These are phyloP conservation scores for Pseudoatta argentina DNA, from an alignment of 1,140 invertebrate genomes.

Conservation along the genomic window DNA sequence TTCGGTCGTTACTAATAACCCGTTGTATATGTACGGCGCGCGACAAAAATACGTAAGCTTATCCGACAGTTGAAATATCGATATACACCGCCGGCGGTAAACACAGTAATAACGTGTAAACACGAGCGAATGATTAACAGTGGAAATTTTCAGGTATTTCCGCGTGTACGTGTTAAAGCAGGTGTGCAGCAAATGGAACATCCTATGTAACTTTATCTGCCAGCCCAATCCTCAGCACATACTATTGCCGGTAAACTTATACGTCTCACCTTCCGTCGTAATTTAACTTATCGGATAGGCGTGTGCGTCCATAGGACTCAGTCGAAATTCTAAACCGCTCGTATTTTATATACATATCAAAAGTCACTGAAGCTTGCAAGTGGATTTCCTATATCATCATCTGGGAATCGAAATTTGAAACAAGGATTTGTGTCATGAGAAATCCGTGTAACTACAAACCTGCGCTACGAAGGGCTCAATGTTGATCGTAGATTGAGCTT, in stretches of 20 bases:
- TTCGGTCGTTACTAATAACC: constrained; percentile 16
- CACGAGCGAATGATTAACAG: constrained; percentile 59
- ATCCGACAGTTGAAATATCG: constrained; percentile 63
- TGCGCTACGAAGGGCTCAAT: neutral
- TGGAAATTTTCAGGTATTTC: constrained; percentile 60
- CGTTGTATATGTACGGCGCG: neutral
- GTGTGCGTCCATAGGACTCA: neutral
- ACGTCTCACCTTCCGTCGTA: constrained; percentile 40
- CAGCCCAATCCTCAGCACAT: constrained; percentile 47
- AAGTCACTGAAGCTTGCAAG: constrained; percentile 36
- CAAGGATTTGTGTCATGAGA: constrained; percentile 47
- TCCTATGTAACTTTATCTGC: constrained; percentile 62
- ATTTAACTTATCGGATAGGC: constrained; percentile 51
- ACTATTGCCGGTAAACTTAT: constrained; percentile 58
- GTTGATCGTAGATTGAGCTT: constrained; percentile 66
- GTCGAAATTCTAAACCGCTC: constrained; percentile 52
- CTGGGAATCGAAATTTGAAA: constrained; percentile 42
- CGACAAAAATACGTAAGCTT: constrained; percentile 53
- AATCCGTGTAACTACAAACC: constrained; percentile 33
- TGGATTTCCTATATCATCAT: constrained; percentile 42
- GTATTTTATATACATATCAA: constrained; percentile 52
- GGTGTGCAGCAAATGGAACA: constrained; percentile 45
- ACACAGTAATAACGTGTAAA: constrained; percentile 62
- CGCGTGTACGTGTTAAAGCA: constrained; percentile 51
- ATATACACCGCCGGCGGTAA: constrained; percentile 49